Base-by-base conservation (phyloP, 1,140 invertebrate species). In the Lepidostoma basale region DNA sequence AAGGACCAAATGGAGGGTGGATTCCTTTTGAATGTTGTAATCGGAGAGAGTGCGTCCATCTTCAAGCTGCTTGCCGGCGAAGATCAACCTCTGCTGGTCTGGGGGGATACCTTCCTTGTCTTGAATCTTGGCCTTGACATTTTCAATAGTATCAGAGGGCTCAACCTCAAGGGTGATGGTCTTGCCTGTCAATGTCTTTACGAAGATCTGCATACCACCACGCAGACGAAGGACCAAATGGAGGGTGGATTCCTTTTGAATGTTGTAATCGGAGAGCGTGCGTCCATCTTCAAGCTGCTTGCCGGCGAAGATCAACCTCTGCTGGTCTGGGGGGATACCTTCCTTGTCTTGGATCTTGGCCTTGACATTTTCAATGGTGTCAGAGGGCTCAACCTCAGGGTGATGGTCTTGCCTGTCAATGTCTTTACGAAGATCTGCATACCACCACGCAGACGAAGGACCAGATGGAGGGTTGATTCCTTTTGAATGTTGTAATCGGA, bases 341-440 rank as follows among this genome's bases (percentile, higher is more conserved):
- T 87, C 85, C 16, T 88, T 88, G 62, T 92, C 85, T 74, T 92
- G 90, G 69, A 93, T 92, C 73, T 92, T 92, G 0, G 90, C 88
- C 67, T 92, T 92, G 0, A 92, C 90, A 80, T 92, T 92, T 72
- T 92, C 90, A 74, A 93, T 93, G 0, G 90, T 91, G 54, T 88
- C 87, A 0, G 86, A 89, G 2, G 90, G 85, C 71, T 93, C 91
- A 1, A 93, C 91, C 76, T 93, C 0, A 93, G 77, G 0, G 91
- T 94, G 80, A 94, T 95, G 77, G 91, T 96, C 80, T 95, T 96
- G 56, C 93, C 93, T 68, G 92, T 94, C n/a, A 94, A 83, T 70
- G 92, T 94, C 80, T 94, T 95, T 0, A 92, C 91, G 73, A 92
- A 93, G 74, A 93, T 92, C 78, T 93, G 91, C 91, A 93, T 93